These are phyloP conservation scores for Orthonychiurus folsomi DNA, from an alignment of 2,888 invertebrate species.

Conservation along the genomic window DNA sequence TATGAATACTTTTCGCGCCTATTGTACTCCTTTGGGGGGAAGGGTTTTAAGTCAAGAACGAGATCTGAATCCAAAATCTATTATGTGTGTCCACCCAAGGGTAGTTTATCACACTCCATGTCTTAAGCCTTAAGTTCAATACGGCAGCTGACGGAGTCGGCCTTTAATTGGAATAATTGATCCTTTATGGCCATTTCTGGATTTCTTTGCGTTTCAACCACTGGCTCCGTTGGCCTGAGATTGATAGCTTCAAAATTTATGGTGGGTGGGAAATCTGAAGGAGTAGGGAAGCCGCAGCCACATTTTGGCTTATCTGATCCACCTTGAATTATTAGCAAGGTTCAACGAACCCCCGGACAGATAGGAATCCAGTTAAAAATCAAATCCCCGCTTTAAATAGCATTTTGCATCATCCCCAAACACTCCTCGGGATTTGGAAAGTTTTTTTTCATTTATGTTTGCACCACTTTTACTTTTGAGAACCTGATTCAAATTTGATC, in stretches of 20 bases:
- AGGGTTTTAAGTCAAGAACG: constrained; percentile 9
- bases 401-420: no score
- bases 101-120: constrained; percentile 10
- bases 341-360: no score
- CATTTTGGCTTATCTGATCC: not conserved
- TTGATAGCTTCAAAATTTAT: not conserved
- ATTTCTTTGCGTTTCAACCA: not conserved
- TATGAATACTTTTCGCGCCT: constrained; percentile 31
- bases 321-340: no score
- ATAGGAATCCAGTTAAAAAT: no score
- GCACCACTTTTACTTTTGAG: no score
- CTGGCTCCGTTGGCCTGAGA: not conserved
- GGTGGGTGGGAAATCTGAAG: no score
- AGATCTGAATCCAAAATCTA: constrained; percentile 14
- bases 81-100: constrained; percentile 10
- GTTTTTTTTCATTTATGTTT: no score
- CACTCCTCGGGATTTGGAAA: no score
- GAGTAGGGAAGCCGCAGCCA: no score
- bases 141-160: no score
- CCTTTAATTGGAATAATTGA: not conserved
- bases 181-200: not conserved
- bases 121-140: no score
- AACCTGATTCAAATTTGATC: not conserved
- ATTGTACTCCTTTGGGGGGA: constrained; percentile 1
- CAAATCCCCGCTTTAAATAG: no score